Conservation (phyloP, 2,113 vertebrate genomes). For the Struthio camelus region DNA sequence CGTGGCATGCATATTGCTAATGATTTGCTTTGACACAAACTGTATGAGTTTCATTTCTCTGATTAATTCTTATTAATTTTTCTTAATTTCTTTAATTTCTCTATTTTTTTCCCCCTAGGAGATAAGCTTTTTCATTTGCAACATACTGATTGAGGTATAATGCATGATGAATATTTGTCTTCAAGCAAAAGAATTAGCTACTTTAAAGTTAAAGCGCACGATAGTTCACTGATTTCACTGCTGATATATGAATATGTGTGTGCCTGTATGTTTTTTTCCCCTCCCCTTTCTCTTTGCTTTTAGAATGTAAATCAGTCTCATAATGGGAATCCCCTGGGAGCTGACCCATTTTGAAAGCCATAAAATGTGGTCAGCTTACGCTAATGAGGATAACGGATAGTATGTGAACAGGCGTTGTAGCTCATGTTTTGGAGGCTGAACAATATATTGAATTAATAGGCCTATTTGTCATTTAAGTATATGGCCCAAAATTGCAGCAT, state of each 20-base stretch:
- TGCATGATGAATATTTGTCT: constrained; percentile 27
- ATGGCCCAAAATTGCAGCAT: background rate
- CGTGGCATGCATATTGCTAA: background rate
- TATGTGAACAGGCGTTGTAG: constrained; percentile 10
- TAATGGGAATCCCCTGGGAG: constrained; percentile 22
- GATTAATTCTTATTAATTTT: background rate
- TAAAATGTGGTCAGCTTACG: constrained; percentile 51
- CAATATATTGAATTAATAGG: constrained; percentile 30
- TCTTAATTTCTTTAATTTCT: background rate
- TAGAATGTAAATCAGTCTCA: constrained; percentile 40
- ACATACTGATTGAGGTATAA: background rate
- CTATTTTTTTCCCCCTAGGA: background rate
- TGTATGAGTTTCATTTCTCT: background rate
- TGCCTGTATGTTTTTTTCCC: background rate
- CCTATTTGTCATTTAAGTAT: constrained; percentile 31
- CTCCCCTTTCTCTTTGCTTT: background rate
- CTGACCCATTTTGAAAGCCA: constrained; percentile 43
- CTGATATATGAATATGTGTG: background rate
- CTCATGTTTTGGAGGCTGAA: constrained; percentile 40
- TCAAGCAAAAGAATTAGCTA: background rate
- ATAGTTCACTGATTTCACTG: background rate
- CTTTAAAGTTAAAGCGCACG: background rate
- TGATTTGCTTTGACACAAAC: background rate
- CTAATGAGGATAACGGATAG: constrained; percentile 54
- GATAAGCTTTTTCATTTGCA: background rate